A percentile compares a stretch with the other conserved stretches of the same genome.
phyloP scores from a whole-genome alignment of 2,888 invertebrate genomes.

The Hemaris fuciformis region DNA sequence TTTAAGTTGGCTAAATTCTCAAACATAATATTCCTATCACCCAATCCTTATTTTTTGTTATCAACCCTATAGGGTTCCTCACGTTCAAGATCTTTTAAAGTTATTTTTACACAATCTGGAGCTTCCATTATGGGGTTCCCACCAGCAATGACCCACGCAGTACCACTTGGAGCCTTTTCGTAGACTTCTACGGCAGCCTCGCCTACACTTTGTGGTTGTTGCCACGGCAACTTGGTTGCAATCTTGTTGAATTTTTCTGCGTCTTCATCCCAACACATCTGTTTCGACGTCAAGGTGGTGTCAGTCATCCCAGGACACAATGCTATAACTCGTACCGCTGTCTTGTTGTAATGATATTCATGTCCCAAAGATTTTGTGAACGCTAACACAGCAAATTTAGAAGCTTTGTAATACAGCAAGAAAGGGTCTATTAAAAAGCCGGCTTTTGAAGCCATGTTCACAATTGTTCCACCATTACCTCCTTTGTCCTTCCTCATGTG shows the following conservation, averaged over 20 bases:
- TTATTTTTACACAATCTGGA: background rate
- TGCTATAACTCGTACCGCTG: conserved; percentile 7
- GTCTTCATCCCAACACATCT: background rate
- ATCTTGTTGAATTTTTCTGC: background rate
- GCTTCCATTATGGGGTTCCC: conserved; percentile 17
- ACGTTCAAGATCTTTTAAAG: background rate
- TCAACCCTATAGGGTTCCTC: background rate
- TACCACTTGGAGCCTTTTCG: conserved; percentile 59
- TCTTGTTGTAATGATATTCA: conserved; percentile 13
- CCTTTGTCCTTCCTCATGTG: conserved; percentile 8
- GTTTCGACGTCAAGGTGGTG: background rate
- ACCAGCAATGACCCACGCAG: conserved; percentile 45
- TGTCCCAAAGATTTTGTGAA: conserved; percentile 16
- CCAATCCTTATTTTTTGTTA: background rate
- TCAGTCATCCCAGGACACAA: conserved; percentile 10
- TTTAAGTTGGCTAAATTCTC: no score
- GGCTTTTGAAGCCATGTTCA: background rate
- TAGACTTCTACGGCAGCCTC: conserved; percentile 36
- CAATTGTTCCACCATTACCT: conserved; percentile 1
- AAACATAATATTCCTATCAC: no score
- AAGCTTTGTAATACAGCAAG: background rate
- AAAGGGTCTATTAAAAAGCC: background rate
- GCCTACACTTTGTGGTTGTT: conserved; percentile 33
- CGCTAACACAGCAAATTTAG: conserved; percentile 7
- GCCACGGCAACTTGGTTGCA: conserved; percentile 10